A percentile compares a stretch with the other conserved stretches of the same genome.
phyloP scores from a whole-genome alignment of 2,888 invertebrate species.

The Metallyticus violacea region DNA sequence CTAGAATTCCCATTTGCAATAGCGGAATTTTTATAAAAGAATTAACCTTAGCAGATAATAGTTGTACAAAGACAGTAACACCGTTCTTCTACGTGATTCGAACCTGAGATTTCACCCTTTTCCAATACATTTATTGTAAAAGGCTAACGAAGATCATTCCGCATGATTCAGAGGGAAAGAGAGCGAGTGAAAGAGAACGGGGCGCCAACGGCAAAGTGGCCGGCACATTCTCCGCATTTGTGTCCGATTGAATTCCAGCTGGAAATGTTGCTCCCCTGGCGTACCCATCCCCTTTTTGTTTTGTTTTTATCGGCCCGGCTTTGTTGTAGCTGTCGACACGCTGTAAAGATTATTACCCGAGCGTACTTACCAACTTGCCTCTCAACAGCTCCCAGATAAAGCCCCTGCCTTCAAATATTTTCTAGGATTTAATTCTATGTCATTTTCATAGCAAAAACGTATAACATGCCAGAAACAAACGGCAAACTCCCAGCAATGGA shows the following conservation, averaged over 20 bases:
- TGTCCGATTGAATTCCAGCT: conserved; percentile 9
- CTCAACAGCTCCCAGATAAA: too few relatives aligned
- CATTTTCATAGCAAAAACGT: not conserved
- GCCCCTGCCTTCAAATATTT: not conserved
- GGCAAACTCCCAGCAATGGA: not conserved
- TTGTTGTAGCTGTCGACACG: not conserved
- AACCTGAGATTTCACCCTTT: not conserved
- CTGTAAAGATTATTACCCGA: not conserved
- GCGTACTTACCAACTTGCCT: not conserved
- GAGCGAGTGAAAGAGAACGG: too few relatives aligned
- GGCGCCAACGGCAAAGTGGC: not conserved
- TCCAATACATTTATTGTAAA: not conserved
- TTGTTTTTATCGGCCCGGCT: not conserved
- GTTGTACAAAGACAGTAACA: not conserved
- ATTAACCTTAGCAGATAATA: too few relatives aligned
- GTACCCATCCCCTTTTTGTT: not conserved
- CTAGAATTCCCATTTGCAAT: too few relatives aligned
- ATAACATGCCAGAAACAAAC: not conserved
- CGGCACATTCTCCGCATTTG: conserved; percentile 2
- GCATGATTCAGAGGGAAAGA: too few relatives aligned
- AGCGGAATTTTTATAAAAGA: not conserved
- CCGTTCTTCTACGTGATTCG: not conserved
- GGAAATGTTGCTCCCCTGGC: not conserved
- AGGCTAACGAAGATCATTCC: not conserved
- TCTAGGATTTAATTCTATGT: not conserved